These are phyloP conservation scores for Saccostrea cuccullata DNA, from an alignment of 1,140 invertebrate species.

Conservation along the genomic window DNA sequence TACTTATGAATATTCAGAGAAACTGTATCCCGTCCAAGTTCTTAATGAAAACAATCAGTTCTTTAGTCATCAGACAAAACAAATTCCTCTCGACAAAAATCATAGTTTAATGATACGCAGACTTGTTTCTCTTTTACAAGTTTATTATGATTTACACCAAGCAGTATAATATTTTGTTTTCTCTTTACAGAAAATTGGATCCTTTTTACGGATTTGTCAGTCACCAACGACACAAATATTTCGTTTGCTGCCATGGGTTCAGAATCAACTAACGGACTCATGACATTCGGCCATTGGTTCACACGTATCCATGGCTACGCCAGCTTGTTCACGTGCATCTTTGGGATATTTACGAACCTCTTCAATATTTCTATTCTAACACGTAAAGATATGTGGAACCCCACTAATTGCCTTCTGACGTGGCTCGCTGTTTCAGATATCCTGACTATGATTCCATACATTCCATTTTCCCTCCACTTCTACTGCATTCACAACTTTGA, in stretches of 20 bases:
- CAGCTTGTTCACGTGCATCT: constrained; percentile 88
- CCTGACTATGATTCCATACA: constrained; percentile 92
- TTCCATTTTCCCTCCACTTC: constrained; percentile 88
- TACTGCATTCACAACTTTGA: constrained; percentile 69
- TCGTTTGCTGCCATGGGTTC: background rate
- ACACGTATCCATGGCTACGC: constrained; percentile 84
- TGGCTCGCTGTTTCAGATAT: constrained; percentile 90
- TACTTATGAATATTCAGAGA: no score
- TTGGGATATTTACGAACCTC: constrained; percentile 92
- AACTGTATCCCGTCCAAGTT: no score
- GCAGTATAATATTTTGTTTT: background rate
- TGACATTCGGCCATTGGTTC: constrained; percentile 70
- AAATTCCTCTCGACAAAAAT: no score
- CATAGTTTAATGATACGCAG: no score
- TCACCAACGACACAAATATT: background rate
- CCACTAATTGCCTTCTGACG: constrained; percentile 91
- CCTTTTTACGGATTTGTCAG: background rate
- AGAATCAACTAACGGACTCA: constrained; percentile 15
- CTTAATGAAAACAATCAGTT: no score
- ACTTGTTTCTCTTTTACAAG: no score
- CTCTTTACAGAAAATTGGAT: background rate
- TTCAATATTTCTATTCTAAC: constrained; percentile 94
- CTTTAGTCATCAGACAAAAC: no score
- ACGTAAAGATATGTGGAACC: constrained; percentile 87
- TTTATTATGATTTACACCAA: no score